Evolutionary conservation across 2,888 invertebrate species (phyloP).

Genomic region (Cephus sareptanus): DNA sequence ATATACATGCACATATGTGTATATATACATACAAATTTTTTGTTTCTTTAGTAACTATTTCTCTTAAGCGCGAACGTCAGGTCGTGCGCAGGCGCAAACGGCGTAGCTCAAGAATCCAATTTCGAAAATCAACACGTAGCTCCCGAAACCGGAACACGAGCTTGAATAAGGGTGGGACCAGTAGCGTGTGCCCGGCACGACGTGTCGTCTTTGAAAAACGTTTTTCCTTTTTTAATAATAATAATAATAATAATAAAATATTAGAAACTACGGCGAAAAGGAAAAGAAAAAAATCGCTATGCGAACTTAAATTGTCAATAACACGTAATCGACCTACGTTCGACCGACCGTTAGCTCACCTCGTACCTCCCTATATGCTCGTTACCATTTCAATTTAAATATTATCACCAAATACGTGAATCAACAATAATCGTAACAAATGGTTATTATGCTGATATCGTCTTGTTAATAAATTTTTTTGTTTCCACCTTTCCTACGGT

Average conservation of each 20-base stretch:
- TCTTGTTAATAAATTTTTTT: conserved; percentile 12
- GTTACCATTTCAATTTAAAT: background rate
- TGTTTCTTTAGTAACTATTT: conserved; percentile 30
- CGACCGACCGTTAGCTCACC: background rate
- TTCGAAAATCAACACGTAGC: background rate
- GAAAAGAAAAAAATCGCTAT: conserved; percentile 20
- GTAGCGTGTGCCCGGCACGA: conserved; percentile 11
- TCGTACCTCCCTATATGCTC: background rate
- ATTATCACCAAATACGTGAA: conserved; percentile 1
- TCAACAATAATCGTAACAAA: conserved; percentile 25
- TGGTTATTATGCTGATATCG: conserved; percentile 32
- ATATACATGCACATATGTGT: conserved; percentile 28
- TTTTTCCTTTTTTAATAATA: conserved; percentile 30
- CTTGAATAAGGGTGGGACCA: background rate
- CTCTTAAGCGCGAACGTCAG: conserved; percentile 31
- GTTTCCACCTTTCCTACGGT: background rate
- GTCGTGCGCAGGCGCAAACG: conserved; percentile 21
- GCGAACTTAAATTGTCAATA: background rate
- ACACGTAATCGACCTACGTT: background rate
- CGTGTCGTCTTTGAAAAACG: conserved; percentile 24
- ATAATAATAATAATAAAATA: conserved; percentile 45
- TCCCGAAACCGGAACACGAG: background rate
- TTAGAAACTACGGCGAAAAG: conserved; percentile 45
- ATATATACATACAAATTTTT: conserved; percentile 20
- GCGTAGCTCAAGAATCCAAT: background rate